A percentile compares a stretch with the other conserved stretches of the same genome.
Evolutionary conservation across 2,113 vertebrate species (phyloP).

Genomic region (Dromaius novaehollandiae): DNA sequence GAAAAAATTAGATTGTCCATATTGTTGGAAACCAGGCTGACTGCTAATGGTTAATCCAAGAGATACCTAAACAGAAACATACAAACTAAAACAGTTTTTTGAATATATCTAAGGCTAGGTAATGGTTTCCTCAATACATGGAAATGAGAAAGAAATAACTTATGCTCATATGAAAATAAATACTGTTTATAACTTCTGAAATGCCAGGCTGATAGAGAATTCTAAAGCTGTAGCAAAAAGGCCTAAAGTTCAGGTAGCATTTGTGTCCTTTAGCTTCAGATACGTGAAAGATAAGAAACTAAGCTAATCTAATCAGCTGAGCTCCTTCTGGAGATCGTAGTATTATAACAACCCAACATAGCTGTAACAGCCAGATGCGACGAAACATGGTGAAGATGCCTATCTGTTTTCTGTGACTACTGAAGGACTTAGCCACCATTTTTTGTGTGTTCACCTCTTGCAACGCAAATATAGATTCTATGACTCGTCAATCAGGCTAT

Average conservation of each 20-base stretch:
- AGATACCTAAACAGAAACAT: neutral
- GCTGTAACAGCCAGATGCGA: neutral
- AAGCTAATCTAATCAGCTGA: neutral
- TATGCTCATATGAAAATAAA: neutral
- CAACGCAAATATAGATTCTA: neutral
- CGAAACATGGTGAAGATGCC: neutral
- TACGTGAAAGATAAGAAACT: neutral
- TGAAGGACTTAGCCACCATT: neutral
- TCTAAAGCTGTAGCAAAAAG: neutral
- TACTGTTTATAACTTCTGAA: neutral
- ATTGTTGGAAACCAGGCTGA: neutral
- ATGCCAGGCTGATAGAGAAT: neutral
- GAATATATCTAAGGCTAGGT: neutral
- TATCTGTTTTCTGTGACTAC: neutral
- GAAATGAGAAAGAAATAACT: neutral
- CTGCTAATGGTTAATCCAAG: neutral
- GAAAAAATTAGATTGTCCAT: neutral
- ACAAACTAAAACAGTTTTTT: neutral
- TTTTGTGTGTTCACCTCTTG: neutral
- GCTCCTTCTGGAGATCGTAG: neutral
- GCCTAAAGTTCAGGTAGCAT: neutral
- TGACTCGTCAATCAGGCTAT: neutral
- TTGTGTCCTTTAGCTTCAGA: neutral
- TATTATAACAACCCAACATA: neutral
- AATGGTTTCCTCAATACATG: neutral